Evolutionary conservation across 2,113 vertebrate genomes (phyloP).

Genomic region (Dipodomys spectabilis): DNA sequence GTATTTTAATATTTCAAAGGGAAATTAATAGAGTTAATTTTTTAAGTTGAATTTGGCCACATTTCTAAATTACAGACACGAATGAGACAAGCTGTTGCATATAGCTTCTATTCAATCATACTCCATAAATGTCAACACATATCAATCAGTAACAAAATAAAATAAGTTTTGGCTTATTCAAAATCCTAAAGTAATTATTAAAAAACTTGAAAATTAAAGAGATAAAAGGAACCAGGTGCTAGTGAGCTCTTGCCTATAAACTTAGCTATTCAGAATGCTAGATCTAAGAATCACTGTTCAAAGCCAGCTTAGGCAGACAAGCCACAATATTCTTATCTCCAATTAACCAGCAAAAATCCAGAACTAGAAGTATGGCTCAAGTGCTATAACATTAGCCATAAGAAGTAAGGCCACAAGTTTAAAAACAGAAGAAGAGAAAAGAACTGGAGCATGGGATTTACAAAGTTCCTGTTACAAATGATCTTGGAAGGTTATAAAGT

Average conservation of each 20-base stretch:
- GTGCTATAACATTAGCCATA: too few relatives aligned
- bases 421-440: not conserved
- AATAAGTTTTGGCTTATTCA: not conserved
- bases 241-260: too few relatives aligned
- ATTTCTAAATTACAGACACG: not conserved
- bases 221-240: not conserved
- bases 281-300: too few relatives aligned
- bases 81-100: not conserved
- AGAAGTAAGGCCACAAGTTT: too few relatives aligned
- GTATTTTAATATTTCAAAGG: not conserved
- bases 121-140: not conserved
- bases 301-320: too few relatives aligned
- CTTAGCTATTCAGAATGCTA: too few relatives aligned
- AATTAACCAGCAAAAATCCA: too few relatives aligned
- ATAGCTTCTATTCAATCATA: not conserved
- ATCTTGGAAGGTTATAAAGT: not conserved
- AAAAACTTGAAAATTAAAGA: constrained; percentile 6
- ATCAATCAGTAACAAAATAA: not conserved
- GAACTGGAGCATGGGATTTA: not conserved
- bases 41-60: not conserved
- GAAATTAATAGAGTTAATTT: not conserved
- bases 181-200: not conserved
- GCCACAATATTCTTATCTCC: too few relatives aligned
- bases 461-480: not conserved
- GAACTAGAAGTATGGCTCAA: too few relatives aligned